These are phyloP conservation scores for Dissostichus mawsoni DNA, from an alignment of 2,113 vertebrate genomes.

Conservation along the genomic window DNA sequence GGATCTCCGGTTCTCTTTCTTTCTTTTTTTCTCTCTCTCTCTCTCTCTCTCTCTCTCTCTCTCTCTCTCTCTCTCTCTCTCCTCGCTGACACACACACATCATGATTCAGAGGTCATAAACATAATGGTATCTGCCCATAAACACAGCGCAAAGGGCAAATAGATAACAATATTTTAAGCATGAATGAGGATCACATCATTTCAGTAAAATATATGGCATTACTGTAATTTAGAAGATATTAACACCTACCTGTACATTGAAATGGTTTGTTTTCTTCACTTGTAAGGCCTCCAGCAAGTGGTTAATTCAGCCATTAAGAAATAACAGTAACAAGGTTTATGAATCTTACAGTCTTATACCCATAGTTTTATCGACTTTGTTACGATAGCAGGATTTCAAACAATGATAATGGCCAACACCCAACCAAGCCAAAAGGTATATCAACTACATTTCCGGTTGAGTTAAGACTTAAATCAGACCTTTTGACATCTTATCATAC, in stretches of 20 bases:
- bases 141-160: constrained; percentile 73
- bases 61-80: not conserved
- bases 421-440: not conserved
- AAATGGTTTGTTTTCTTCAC: not conserved
- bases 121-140: constrained; percentile 37
- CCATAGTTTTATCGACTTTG: not conserved
- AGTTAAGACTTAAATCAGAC: too few relatives aligned
- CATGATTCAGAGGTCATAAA: constrained; percentile 57
- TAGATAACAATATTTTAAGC: constrained; percentile 53
- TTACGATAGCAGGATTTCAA: not conserved
- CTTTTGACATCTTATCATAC: not conserved
- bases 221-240: not conserved
- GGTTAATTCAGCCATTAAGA: not conserved
- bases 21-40: not conserved
- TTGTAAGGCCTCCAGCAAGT: not conserved
- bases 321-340: not conserved
- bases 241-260: not conserved
- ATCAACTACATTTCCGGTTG: not conserved
- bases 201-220: not conserved
- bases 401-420: not conserved
- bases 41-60: not conserved
- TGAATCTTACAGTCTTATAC: not conserved
- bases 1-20: not conserved
- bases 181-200: not conserved
- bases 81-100: constrained; percentile 22